Conservation (phyloP, 2,797 vertebrate genomes). For the Manis pentadactyla region DNA sequence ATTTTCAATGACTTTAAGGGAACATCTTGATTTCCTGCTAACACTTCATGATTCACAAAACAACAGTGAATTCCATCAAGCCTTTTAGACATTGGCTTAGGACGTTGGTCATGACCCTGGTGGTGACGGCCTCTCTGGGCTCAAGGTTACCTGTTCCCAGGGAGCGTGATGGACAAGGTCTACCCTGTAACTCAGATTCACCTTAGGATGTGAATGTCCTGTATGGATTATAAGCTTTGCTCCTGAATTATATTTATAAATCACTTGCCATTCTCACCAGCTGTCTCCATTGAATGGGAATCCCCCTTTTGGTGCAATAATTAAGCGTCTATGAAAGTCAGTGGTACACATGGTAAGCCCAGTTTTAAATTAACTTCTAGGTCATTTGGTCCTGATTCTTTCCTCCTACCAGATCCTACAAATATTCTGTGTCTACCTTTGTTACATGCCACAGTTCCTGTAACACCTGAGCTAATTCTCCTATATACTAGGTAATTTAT, state of each 20-base stretch:
- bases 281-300: too few species aligned
- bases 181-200: neutral
- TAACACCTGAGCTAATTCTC: too few species aligned
- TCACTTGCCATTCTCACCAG: too few species aligned
- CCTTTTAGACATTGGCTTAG: neutral
- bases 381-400: neutral
- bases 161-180: rapidly evolving
- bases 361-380: neutral
- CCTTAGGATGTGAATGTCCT: neutral
- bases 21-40: too few species aligned
- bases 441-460: rapidly evolving
- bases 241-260: neutral
- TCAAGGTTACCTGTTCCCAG: neutral
- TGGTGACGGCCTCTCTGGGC: neutral
- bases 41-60: neutral
- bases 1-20: neutral
- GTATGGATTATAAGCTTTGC: rapidly evolving
- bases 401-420: neutral
- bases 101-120: neutral
- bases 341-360: rapidly evolving
- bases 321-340: neutral
- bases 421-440: neutral
- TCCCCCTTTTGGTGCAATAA: rapidly evolving
- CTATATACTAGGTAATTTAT: neutral
- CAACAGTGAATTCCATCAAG: too few species aligned